These are phyloP conservation scores for Dendrolimus kikuchii DNA, from an alignment of 1,140 invertebrate species.

Conservation along the genomic window DNA sequence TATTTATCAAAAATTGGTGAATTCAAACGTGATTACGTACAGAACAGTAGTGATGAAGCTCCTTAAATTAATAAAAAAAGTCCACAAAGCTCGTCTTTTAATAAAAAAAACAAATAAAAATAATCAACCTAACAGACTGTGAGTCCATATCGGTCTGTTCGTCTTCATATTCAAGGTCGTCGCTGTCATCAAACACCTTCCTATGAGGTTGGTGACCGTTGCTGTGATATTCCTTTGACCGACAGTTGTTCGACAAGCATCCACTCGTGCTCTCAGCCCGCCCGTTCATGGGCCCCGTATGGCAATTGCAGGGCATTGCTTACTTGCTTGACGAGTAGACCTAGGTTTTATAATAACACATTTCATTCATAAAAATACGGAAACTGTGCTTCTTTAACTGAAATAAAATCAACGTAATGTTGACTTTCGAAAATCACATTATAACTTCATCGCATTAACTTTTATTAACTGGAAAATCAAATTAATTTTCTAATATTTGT, in stretches of 20 bases:
- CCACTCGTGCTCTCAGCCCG: constrained; percentile 11
- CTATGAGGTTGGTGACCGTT: constrained; percentile 33
- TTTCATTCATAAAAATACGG: not conserved
- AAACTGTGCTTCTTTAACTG: too few species aligned
- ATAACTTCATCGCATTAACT: too few species aligned
- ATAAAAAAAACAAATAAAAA: constrained; percentile 8
- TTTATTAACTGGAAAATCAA: too few species aligned
- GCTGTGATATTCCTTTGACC: constrained; percentile 15
- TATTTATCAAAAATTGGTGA: too few species aligned
- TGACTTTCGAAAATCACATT: too few species aligned
- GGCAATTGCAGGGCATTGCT: constrained; percentile 31
- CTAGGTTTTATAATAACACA: not conserved
- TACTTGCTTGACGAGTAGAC: not conserved
- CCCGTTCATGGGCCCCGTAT: constrained; percentile 10
- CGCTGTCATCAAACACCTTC: constrained; percentile 31
- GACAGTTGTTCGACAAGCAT: constrained; percentile 12
- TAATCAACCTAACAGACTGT: constrained; percentile 35
- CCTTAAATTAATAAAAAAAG: too few species aligned
- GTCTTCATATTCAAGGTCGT: constrained; percentile 17
- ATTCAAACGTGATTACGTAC: too few species aligned
- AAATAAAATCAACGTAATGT: too few species aligned
- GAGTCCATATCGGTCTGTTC: constrained; percentile 11
- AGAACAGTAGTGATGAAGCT: too few species aligned
- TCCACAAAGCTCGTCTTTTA: too few species aligned
- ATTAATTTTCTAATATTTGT: too few species aligned